Conservation (phyloP, 2,113 vertebrate genomes). For the Solea solea region DNA sequence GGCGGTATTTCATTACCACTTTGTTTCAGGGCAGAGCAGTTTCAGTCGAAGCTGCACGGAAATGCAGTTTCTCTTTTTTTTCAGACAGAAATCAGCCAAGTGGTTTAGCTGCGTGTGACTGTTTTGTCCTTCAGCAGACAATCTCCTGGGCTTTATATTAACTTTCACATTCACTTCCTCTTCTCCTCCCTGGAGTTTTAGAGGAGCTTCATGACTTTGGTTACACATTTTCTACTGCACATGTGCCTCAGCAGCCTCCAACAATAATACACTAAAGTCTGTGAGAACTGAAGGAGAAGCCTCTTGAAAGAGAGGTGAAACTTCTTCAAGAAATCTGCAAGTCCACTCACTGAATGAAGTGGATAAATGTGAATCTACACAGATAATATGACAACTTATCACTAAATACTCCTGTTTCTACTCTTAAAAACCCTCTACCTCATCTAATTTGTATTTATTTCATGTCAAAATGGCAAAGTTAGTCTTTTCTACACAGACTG, state of each 20-base stretch:
- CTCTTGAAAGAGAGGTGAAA: too few relatives aligned
- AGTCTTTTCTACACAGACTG: too few relatives aligned
- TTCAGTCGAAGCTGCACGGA: slow-evolving; percentile 11
- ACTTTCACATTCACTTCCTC: slow-evolving; percentile 64
- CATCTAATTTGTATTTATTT: too few relatives aligned
- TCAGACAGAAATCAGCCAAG: slow-evolving; percentile 19
- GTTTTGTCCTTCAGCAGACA: slow-evolving; percentile 54
- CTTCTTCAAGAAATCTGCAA: too few relatives aligned
- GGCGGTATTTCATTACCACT: slow-evolving; percentile 59
- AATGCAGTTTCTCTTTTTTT: slow-evolving; percentile 15
- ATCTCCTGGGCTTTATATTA: slow-evolving; percentile 54
- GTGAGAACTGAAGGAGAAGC: too few relatives aligned
- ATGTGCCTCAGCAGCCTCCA: not conserved
- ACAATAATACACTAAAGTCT: too few relatives aligned
- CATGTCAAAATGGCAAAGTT: too few relatives aligned
- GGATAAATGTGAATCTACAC: too few relatives aligned
- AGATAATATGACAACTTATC: too few relatives aligned
- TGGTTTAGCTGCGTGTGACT: slow-evolving; percentile 30
- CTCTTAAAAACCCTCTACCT: too few relatives aligned
- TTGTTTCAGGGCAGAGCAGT: slow-evolving; percentile 42
- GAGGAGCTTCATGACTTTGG: slow-evolving; percentile 3
- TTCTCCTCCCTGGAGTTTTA: slow-evolving; percentile 14
- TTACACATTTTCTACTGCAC: slow-evolving; percentile 9
- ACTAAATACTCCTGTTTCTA: too few relatives aligned
- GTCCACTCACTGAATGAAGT: too few relatives aligned